A percentile compares a stretch with the other conserved stretches of the same genome.
Conservation (phyloP, 2,797 vertebrate genomes). For the Todus mexicanus region DNA sequence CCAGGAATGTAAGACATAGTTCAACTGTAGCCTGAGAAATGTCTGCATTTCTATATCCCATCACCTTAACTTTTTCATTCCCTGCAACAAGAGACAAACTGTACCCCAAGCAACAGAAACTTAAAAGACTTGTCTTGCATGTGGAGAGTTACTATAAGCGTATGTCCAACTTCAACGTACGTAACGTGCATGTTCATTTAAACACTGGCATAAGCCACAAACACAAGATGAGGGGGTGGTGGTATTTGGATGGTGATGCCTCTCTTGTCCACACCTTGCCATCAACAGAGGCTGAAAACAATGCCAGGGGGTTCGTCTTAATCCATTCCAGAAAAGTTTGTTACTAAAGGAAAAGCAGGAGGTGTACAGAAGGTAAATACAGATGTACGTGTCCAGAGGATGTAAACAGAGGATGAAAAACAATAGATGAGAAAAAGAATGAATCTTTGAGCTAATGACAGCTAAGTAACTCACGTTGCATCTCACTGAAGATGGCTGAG, state of each 20-base stretch:
- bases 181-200: neutral
- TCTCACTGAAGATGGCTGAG: neutral
- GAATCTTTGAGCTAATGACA: neutral
- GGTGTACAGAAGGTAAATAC: neutral
- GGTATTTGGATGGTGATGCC: too few relatives aligned
- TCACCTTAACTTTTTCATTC: neutral
- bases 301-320: neutral
- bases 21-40: neutral
- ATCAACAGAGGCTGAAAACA: neutral
- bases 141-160: neutral
- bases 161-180: neutral
- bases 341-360: neutral
- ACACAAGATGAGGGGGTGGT: neutral
- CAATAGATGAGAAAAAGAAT: neutral
- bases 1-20: neutral
- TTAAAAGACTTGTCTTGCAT: neutral
- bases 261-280: fast-evolving
- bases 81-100: neutral
- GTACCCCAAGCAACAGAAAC: neutral
- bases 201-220: neutral
- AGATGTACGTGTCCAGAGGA: fast-evolving
- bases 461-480: neutral
- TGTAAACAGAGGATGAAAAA: neutral
- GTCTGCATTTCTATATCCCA: neutral
- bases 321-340: neutral